These are phyloP conservation scores for Stegodyphus dumicola DNA, from an alignment of 1,140 invertebrate genomes.

Conservation along the genomic window DNA sequence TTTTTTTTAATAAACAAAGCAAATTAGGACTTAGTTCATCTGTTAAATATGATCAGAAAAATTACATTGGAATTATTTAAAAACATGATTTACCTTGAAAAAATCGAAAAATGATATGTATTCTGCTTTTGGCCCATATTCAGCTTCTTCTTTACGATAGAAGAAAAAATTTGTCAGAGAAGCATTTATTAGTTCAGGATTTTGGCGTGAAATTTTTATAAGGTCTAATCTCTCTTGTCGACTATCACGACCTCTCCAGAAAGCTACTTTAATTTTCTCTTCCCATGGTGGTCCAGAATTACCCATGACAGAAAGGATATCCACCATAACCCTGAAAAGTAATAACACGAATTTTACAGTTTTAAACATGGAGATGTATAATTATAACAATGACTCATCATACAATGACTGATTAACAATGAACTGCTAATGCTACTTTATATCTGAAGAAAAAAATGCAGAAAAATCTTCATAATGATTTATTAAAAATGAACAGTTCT, in stretches of 20 bases:
- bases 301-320: constrained; percentile 62
- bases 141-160: constrained; percentile 84
- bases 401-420: too few species aligned
- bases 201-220: constrained; percentile 79
- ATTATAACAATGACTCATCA: too few species aligned
- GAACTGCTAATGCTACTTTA: too few species aligned
- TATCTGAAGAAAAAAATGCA: too few species aligned
- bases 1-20: too few species aligned
- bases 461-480: too few species aligned
- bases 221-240: constrained; percentile 83
- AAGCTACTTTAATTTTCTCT: constrained; percentile 79
- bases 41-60: too few species aligned
- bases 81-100: constrained; percentile 82
- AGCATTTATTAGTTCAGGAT: constrained; percentile 88
- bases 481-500: too few species aligned
- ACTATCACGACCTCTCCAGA: constrained; percentile 94
- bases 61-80: background rate
- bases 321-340: constrained; percentile 53
- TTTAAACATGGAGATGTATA: too few species aligned
- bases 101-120: constrained; percentile 94
- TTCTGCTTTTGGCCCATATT: constrained; percentile 84
- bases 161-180: constrained; percentile 98
- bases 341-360: background rate
- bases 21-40: too few species aligned
- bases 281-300: constrained; percentile 74